These are phyloP conservation scores for Empidonax traillii DNA, from an alignment of 2,113 vertebrate species.

Conservation along the genomic window DNA sequence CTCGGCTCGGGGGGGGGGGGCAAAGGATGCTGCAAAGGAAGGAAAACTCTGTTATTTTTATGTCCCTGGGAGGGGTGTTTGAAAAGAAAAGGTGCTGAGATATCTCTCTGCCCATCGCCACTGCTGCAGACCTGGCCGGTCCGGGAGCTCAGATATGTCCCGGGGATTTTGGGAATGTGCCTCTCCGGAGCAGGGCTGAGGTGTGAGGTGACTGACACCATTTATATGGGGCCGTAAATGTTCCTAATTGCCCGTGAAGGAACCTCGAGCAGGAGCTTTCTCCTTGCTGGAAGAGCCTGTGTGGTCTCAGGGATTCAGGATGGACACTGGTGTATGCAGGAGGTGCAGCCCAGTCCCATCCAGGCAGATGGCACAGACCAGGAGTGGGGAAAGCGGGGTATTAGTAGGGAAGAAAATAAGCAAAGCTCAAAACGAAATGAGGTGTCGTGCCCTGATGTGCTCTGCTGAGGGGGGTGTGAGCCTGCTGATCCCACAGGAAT, in stretches of 20 bases:
- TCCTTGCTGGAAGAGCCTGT: neutral
- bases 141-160: neutral
- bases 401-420: no score
- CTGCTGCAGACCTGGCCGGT: neutral
- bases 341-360: neutral
- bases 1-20: neutral
- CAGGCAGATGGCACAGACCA: neutral
- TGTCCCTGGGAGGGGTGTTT: neutral
- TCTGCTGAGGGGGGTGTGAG: accelerated
- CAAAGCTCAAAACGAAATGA: neutral
- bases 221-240: neutral
- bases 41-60: neutral
- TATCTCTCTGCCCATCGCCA: neutral
- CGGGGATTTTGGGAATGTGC: accelerated
- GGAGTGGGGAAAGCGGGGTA: neutral
- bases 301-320: neutral
- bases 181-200: neutral
- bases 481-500: accelerated
- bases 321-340: neutral
- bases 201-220: accelerated
- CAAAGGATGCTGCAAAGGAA: neutral
- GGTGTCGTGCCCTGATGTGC: neutral
- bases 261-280: neutral
- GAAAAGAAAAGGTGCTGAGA: neutral
- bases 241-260: accelerated